Evolutionary conservation across 1,140 invertebrate species (phyloP).

Genomic region (Apis dorsata): DNA sequence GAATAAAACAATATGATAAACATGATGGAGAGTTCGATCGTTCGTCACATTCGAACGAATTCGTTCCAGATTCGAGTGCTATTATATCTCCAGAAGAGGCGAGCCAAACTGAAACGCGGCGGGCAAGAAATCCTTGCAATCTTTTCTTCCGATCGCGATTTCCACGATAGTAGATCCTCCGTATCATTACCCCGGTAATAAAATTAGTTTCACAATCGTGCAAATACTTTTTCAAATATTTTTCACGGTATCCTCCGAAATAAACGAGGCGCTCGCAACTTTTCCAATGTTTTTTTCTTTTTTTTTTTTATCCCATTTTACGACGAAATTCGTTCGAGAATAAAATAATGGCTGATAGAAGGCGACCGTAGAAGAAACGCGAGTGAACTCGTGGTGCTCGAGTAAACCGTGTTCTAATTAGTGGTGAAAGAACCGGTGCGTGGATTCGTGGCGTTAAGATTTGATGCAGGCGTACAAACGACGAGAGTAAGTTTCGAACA

Average conservation of each 20-base stretch:
- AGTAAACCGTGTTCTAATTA: slow-evolving; percentile 35
- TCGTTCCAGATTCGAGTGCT: slow-evolving; percentile 54
- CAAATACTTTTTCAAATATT: neutral
- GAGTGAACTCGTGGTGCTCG: neutral
- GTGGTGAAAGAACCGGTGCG: slow-evolving; percentile 15
- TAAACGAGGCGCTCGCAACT: neutral
- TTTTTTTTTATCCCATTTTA: neutral
- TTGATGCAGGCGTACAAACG: neutral
- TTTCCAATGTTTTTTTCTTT: neutral
- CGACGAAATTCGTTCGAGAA: neutral
- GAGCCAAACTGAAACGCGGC: slow-evolving; percentile 38
- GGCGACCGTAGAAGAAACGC: slow-evolving; percentile 14
- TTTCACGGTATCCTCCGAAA: slow-evolving; percentile 13
- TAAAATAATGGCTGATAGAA: slow-evolving; percentile 14
- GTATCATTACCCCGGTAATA: slow-evolving; percentile 36
- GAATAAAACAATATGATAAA: slow-evolving; percentile 67
- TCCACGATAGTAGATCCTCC: neutral
- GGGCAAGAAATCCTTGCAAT: slow-evolving; percentile 24
- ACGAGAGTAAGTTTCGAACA: slow-evolving; percentile 7
- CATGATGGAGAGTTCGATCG: slow-evolving; percentile 55
- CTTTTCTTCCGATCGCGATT: slow-evolving; percentile 48
- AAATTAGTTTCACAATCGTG: slow-evolving; percentile 53
- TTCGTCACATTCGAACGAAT: slow-evolving; percentile 58
- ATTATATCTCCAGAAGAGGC: slow-evolving; percentile 28
- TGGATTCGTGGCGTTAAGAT: slow-evolving; percentile 4